These are phyloP conservation scores for Centroberyx gerrardi DNA, from an alignment of 2,797 vertebrate species.

Conservation along the genomic window DNA sequence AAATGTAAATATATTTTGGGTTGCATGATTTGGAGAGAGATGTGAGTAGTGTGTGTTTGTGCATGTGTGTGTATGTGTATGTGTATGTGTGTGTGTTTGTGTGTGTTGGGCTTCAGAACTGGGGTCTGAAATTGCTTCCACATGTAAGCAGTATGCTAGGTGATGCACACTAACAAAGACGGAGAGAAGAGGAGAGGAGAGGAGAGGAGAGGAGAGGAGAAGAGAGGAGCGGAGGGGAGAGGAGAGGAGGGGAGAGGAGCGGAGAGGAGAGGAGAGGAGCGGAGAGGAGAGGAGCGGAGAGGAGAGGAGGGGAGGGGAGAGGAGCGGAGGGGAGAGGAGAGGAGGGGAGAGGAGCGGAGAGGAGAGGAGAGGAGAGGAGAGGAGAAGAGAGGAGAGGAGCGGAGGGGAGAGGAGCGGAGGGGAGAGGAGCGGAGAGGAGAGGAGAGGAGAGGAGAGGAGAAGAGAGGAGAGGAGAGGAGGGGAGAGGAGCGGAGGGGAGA, in stretches of 20 bases:
- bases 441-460: too few species aligned
- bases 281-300: not conserved
- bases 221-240: not conserved
- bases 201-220: not conserved
- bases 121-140: slow-evolving; percentile 74
- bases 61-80: not conserved
- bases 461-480: too few species aligned
- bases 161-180: slow-evolving; percentile 31
- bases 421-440: too few species aligned
- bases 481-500: not conserved
- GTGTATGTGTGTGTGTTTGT: slow-evolving; percentile 10
- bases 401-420: too few species aligned
- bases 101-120: slow-evolving; percentile 32
- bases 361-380: too few species aligned
- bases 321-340: not conserved
- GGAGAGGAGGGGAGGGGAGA: not conserved
- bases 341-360: too few species aligned
- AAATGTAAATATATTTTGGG: slow-evolving; percentile 52
- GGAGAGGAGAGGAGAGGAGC: too few species aligned
- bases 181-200: not conserved
- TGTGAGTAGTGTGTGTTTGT: not conserved
- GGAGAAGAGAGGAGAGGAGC: too few species aligned
- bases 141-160: slow-evolving; percentile 64
- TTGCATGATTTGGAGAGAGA: slow-evolving; percentile 54
- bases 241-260: slow-evolving; percentile 1